These are phyloP conservation scores for Philopotamus ludificatus DNA, from an alignment of 1,140 invertebrate species.

Conservation along the genomic window DNA sequence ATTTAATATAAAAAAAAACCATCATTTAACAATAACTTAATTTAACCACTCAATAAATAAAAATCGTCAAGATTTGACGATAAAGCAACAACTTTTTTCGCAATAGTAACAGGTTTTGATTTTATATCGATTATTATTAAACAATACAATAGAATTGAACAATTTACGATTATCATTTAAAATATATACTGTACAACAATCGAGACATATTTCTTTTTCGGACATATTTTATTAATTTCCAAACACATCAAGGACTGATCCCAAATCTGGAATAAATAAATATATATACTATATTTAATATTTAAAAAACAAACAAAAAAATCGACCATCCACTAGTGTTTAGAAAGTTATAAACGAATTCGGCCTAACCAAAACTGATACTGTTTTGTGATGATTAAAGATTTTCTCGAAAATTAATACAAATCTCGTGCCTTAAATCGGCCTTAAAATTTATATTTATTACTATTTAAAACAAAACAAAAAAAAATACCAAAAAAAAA, in stretches of 20 bases:
- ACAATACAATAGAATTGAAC: constrained; percentile 42
- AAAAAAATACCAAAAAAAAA: constrained; percentile 24
- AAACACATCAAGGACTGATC: constrained; percentile 18
- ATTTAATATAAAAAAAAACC: constrained; percentile 20
- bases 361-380: constrained; percentile 36
- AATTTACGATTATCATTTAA: constrained; percentile 34
- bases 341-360: constrained; percentile 33
- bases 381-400: constrained; percentile 18
- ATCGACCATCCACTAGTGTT: constrained; percentile 37
- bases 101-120: constrained; percentile 42
- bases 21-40: constrained; percentile 37
- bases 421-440: constrained; percentile 42
- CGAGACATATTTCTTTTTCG: constrained; percentile 33
- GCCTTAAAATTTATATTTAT: constrained; percentile 43
- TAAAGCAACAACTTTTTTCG: constrained; percentile 40
- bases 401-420: constrained; percentile 24
- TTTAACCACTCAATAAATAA: constrained; percentile 27
- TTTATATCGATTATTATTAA: constrained; percentile 42
- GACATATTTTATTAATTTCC: constrained; percentile 31
- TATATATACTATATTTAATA: not conserved
- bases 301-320: constrained; percentile 25
- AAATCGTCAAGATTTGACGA: constrained; percentile 40
- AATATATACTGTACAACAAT: constrained; percentile 35
- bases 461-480: constrained; percentile 33
- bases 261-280: constrained; percentile 28